Percentiles rank a stretch among this genome's conserved stretches.
Conservation (phyloP, 2,113 vertebrate genomes). For the Uria lomvia region DNA sequence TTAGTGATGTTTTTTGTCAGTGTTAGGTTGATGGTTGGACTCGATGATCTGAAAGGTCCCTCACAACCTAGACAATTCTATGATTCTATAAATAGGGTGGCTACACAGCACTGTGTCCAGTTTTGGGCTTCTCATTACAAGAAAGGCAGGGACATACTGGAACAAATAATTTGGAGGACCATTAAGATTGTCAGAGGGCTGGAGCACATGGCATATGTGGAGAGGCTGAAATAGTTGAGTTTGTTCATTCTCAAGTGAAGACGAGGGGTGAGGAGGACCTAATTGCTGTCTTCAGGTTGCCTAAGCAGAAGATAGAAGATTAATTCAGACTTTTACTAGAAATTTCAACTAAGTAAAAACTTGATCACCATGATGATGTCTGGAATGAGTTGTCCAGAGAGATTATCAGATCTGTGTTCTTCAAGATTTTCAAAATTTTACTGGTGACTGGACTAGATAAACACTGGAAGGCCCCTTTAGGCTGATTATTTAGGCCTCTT, state of each 20-base stretch:
- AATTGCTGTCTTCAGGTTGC: not conserved
- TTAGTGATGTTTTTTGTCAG: too few species aligned
- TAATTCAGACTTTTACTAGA: not conserved
- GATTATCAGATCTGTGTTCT: not conserved
- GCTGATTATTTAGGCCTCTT: not conserved
- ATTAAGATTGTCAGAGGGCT: not conserved
- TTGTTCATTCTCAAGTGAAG: not conserved
- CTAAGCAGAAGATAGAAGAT: not conserved
- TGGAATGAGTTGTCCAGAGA: not conserved
- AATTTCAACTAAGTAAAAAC: not conserved
- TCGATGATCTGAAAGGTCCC: too few species aligned
- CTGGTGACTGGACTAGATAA: not conserved
- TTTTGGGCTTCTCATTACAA: not conserved
- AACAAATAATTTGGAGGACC: not conserved
- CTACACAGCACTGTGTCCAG: not conserved
- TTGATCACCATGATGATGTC: not conserved
- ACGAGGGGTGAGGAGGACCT: accelerated
- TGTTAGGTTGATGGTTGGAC: too few species aligned
- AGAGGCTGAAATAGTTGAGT: not conserved
- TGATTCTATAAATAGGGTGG: not conserved
- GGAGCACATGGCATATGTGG: accelerated
- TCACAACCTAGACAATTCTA: too few species aligned
- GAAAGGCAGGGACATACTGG: not conserved
- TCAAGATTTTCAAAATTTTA: not conserved
- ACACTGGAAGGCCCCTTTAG: not conserved